Evolutionary conservation across 2,888 invertebrate genomes (phyloP), one percentile per base, ranked within the genome.

Genomic region (Lepidochitona cinerea): DNA sequence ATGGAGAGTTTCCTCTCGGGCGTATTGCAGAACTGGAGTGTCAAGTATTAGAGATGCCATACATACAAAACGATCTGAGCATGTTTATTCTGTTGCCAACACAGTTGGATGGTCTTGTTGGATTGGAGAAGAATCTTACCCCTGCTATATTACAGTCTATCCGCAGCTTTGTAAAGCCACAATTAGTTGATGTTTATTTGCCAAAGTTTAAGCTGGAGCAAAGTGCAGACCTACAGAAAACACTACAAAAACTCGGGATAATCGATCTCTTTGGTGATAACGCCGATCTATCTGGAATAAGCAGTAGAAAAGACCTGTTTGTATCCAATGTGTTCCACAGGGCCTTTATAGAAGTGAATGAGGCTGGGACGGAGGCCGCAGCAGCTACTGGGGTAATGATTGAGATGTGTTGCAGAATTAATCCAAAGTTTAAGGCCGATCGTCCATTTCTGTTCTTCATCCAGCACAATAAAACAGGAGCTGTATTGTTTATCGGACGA

Each of bases 31-130:
- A 94, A 2, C 92, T 97, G 77, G 93, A 94, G 87, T 93, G 96
- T 72, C 95, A 96, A 88, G 92, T 95, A 5, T 87, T 97, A 68
- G 94, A 94, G 88, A 83, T 97, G 87, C 93, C 94, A 5, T 97
- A 96, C 85, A 90, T 74, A 0, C 80, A 82, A 64, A 81, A 81
- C 6, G 82, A 84, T 18, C 71, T 86, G 4, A 81, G 82, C 70
- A 87, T 89, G 88, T 68, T 87, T 5, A 73, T 89, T 18, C 7
- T 89, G 5, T 81, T 89, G 26, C 89, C 89, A 6, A 77, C 84
- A 64, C 66, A 80, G 9, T 71, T 72, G 23, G 78, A 83, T 74
- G 87, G 87, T 9, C 75, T 88, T 29, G 59, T 75, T 33, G 73
- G 54, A 0, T 72, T 86, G 65, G 85, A 84, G 53, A 68, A 78